These are phyloP conservation scores for Acipenser transmontanus DNA, from an alignment of 2,797 vertebrate species.

Conservation along the genomic window DNA sequence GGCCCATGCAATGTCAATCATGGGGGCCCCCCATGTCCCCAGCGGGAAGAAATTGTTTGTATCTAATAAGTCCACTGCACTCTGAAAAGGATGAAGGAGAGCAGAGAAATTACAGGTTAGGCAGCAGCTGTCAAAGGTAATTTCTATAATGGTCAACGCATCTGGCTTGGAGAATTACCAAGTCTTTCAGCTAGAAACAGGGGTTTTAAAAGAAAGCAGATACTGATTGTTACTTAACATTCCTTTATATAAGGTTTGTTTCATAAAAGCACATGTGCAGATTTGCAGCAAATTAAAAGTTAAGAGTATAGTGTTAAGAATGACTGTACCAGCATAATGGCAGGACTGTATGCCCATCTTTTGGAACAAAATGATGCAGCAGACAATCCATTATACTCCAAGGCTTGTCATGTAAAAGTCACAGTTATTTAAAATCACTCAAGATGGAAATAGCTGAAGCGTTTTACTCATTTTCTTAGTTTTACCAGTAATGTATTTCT, in stretches of 20 bases:
- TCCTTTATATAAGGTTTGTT: background rate
- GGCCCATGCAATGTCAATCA: conserved; percentile 43
- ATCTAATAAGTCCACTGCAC: conserved; percentile 29
- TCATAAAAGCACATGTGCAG: too few species aligned
- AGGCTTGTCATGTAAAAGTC: too few species aligned
- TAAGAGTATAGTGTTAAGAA: too few species aligned
- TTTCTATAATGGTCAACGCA: conserved; percentile 49
- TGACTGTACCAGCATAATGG: too few species aligned
- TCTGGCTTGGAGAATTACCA: conserved; percentile 48
- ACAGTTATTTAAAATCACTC: too few species aligned
- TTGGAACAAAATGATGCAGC: too few species aligned
- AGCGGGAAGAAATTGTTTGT: conserved; percentile 22
- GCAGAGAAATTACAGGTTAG: conserved; percentile 18
- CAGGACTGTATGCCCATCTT: too few species aligned
- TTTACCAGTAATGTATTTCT: too few species aligned
- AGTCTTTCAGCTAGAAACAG: conserved; percentile 15
- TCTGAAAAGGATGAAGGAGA: conserved; percentile 23
- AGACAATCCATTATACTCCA: too few species aligned
- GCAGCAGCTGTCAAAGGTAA: conserved; percentile 58
- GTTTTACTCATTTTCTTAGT: too few species aligned
- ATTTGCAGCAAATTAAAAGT: too few species aligned
- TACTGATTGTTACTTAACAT: conserved; percentile 30
- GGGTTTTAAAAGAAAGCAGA: conserved; percentile 15
- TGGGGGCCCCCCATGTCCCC: conserved; percentile 17
- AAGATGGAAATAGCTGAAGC: too few species aligned